Evolutionary conservation across 2,113 vertebrate genomes (phyloP).

Genomic region (Caracal caracal): DNA sequence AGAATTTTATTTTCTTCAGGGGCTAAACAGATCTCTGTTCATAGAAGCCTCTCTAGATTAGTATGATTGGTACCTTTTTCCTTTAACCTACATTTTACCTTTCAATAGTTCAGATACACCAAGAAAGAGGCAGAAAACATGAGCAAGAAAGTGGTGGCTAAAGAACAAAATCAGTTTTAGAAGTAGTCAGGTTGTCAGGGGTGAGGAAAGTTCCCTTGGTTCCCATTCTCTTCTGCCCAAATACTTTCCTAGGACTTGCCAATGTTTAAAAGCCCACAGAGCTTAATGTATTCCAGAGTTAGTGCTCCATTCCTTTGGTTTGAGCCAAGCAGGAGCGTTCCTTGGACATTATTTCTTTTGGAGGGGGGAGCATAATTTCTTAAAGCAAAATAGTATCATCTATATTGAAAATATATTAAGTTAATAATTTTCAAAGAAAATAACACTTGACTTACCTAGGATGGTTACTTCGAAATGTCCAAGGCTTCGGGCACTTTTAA

Average conservation of each 20-base stretch:
- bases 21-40: neutral
- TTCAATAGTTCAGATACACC: neutral
- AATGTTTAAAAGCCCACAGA: neutral
- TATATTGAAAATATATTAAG: conserved; percentile 41
- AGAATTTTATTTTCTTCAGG: conserved; percentile 34
- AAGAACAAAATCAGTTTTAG: conserved; percentile 9
- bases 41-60: neutral
- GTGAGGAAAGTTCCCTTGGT: neutral
- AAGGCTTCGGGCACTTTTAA: conserved; percentile 78
- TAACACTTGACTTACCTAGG: conserved; percentile 86
- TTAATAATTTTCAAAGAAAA: conserved; percentile 30
- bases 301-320: neutral
- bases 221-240: neutral
- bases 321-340: neutral
- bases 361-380: neutral
- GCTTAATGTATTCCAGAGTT: conserved; percentile 39
- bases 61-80: neutral
- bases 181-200: neutral
- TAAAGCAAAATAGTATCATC: conserved; percentile 4
- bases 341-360: neutral
- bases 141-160: neutral
- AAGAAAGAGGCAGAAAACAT: neutral
- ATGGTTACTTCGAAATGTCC: conserved; percentile 92
- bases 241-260: conserved; percentile 16
- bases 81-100: neutral